Evolutionary conservation across 2,113 vertebrate genomes (phyloP).

Genomic region (Paradisaea rubra): DNA sequence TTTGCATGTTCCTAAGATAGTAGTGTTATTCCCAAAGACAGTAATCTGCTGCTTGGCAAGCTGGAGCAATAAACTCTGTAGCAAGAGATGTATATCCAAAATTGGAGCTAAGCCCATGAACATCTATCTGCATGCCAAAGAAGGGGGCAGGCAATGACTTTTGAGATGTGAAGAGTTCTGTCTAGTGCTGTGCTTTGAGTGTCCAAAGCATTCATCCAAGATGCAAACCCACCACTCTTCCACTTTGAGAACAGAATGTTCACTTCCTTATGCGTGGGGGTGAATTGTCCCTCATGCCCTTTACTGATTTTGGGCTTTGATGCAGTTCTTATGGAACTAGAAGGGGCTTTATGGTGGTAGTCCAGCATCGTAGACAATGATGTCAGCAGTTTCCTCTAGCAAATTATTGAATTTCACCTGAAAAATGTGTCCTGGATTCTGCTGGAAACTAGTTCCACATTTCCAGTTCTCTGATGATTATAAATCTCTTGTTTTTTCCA

Average conservation of each 20-base stretch:
- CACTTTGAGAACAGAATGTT: neutral
- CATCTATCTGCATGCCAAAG: neutral
- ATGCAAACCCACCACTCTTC: neutral
- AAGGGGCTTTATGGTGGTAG: neutral
- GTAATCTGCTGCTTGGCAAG: neutral
- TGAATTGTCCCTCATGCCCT: neutral
- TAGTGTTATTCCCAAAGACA: neutral
- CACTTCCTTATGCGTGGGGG: accelerated
- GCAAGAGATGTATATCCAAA: neutral
- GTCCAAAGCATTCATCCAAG: neutral
- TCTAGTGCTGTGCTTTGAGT: neutral
- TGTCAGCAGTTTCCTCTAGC: neutral
- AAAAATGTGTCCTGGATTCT: neutral
- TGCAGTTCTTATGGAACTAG: neutral
- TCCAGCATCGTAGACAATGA: neutral
- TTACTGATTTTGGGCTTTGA: neutral
- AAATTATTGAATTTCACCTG: neutral
- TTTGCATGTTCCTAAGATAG: neutral
- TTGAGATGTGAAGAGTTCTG: neutral
- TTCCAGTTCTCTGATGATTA: neutral
- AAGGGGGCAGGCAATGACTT: neutral
- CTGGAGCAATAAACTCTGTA: neutral
- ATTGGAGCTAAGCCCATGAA: neutral
- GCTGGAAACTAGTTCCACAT: neutral
- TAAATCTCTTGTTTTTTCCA: neutral